Evolutionary conservation across 2,113 vertebrate genomes (phyloP).

Genomic region (Kryptolebias marmoratus): DNA sequence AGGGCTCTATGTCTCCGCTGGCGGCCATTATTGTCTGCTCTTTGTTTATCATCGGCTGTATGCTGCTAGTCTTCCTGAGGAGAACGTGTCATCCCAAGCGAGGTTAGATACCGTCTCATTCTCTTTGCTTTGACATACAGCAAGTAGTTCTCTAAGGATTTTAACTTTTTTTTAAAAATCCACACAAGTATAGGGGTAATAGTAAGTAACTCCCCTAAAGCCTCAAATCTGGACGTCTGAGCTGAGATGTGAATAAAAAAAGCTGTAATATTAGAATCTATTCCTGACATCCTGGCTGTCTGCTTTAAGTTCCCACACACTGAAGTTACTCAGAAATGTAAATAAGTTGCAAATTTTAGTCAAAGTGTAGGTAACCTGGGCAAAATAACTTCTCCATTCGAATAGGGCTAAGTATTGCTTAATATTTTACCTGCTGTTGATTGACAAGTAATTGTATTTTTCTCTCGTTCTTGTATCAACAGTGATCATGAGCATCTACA

Average conservation of each 20-base stretch:
- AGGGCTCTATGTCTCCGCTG: conserved; percentile 55
- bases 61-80: conserved; percentile 77
- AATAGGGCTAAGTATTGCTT: conserved; percentile 2
- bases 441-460: conserved; percentile 18
- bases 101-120: conserved; percentile 58
- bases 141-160: background rate
- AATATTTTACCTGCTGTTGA: background rate
- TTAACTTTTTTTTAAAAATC: background rate
- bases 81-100: conserved; percentile 77
- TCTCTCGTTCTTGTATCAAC: conserved; percentile 33
- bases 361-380: conserved; percentile 8
- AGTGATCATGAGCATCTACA: conserved; percentile 82
- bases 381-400: conserved; percentile 17
- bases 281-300: background rate
- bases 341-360: conserved; percentile 47
- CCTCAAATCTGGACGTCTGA: conserved; percentile 1
- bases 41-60: conserved; percentile 73
- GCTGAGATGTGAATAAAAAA: background rate
- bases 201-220: background rate
- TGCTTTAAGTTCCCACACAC: background rate
- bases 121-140: conserved; percentile 1
- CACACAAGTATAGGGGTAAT: background rate
- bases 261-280: background rate
- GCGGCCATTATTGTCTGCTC: conserved; percentile 69
- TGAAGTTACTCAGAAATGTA: conserved; percentile 28